Evolutionary conservation across 2,113 vertebrate species (phyloP).

Genomic region (Lampris incognitus): DNA sequence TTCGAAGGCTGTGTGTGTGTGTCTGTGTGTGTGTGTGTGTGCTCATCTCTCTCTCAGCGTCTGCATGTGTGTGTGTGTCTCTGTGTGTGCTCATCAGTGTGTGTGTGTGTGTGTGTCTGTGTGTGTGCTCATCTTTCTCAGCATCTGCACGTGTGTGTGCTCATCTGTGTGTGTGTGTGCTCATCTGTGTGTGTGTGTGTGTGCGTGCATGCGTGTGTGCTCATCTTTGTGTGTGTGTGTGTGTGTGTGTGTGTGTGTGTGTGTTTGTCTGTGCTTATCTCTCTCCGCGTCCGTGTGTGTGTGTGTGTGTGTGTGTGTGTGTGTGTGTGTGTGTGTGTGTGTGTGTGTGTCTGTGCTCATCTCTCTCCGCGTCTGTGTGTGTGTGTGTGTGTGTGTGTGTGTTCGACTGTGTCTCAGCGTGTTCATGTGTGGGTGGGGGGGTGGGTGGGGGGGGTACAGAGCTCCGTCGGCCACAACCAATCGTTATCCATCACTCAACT

Average conservation of each 20-base stretch:
- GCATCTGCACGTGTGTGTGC: constrained; percentile 1
- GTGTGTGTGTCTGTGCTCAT: background rate
- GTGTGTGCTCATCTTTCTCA: background rate
- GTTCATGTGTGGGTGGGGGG: constrained; percentile 24
- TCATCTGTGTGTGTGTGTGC: background rate
- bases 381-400: background rate
- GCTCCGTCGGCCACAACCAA: constrained; percentile 67
- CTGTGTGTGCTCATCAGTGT: background rate
- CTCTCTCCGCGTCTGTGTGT: too few relatives aligned
- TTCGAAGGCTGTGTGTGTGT: constrained; percentile 44
- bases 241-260: too few relatives aligned
- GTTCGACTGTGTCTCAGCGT: constrained; percentile 24
- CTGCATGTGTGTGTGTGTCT: too few relatives aligned
- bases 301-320: background rate
- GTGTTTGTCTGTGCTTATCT: too few relatives aligned
- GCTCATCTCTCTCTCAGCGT: too few relatives aligned
- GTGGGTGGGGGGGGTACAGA: background rate
- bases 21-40: constrained; percentile 2
- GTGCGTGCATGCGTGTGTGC: background rate
- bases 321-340: constrained; percentile 1
- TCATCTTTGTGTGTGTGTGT: too few relatives aligned
- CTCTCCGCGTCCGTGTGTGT: too few relatives aligned
- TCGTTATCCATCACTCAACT: constrained; percentile 76
- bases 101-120: constrained; percentile 4
- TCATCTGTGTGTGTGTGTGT: constrained; percentile 8